Percentiles rank a stretch among this genome's conserved stretches.
phyloP scores from a whole-genome alignment of 1,140 invertebrate genomes.

The Drosophila santomea region DNA sequence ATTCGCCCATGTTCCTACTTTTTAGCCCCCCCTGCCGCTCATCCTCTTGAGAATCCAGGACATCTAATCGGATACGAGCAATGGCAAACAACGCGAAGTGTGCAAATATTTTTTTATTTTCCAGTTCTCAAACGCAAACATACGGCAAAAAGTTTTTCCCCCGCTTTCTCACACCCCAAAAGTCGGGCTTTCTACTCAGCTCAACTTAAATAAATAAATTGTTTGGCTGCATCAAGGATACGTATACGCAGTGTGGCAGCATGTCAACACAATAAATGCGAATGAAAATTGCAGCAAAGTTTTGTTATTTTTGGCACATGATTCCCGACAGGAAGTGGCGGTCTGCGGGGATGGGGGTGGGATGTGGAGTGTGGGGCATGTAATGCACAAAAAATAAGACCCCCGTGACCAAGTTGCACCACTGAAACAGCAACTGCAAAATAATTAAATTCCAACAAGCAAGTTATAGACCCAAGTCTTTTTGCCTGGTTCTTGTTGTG shows the following conservation, averaged over 20 bases:
- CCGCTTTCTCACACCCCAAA: background rate
- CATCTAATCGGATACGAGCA: slow-evolving; percentile 17
- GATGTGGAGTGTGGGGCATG: slow-evolving; percentile 7
- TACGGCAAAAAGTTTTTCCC: slow-evolving; percentile 36
- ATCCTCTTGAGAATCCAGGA: background rate
- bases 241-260: slow-evolving; percentile 59
- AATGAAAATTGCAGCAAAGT: slow-evolving; percentile 55
- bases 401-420: slow-evolving; percentile 62
- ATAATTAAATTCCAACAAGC: slow-evolving; percentile 77
- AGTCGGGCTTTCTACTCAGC: slow-evolving; percentile 22
- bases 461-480: slow-evolving; percentile 66
- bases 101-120: slow-evolving; percentile 49
- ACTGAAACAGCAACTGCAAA: slow-evolving; percentile 63
- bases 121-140: slow-evolving; percentile 30
- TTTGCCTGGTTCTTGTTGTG: slow-evolving; percentile 49
- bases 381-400: slow-evolving; percentile 77
- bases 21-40: background rate
- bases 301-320: slow-evolving; percentile 63
- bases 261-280: slow-evolving; percentile 70
- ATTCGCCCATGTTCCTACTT: background rate
- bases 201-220: slow-evolving; percentile 63
- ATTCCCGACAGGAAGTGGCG: slow-evolving; percentile 8
- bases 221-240: slow-evolving; percentile 56
- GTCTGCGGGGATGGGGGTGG: background rate
- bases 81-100: slow-evolving; percentile 36